Conservation (phyloP, 1,140 invertebrate genomes). For the Mylabris phalerata region DNA sequence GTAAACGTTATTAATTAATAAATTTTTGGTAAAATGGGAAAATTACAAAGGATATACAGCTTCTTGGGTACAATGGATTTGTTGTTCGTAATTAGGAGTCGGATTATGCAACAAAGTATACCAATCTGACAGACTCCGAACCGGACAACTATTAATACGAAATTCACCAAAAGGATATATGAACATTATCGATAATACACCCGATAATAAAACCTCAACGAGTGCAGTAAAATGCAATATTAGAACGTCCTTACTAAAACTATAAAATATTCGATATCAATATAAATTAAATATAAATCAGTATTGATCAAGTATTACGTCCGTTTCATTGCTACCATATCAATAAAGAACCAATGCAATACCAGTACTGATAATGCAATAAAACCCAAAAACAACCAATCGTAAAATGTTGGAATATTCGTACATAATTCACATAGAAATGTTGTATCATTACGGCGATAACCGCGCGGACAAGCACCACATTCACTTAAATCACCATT, state of each 20-base stretch:
- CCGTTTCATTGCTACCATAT: slow-evolving; percentile 68
- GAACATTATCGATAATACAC: slow-evolving; percentile 66
- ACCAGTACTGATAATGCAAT: slow-evolving; percentile 81
- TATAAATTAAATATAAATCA: not conserved
- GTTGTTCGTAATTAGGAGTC: slow-evolving; percentile 80
- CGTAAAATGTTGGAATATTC: slow-evolving; percentile 74
- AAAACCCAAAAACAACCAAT: slow-evolving; percentile 90
- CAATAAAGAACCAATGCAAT: slow-evolving; percentile 88
- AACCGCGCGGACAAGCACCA: slow-evolving; percentile 82
- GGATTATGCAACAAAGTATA: slow-evolving; percentile 94
- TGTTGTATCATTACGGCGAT: slow-evolving; percentile 52
- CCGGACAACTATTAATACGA: slow-evolving; percentile 67
- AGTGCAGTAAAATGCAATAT: slow-evolving; percentile 71
- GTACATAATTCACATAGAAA: slow-evolving; percentile 72
- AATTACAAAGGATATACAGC: slow-evolving; percentile 94
- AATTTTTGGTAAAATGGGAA: slow-evolving; percentile 3
- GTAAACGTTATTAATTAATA: slow-evolving; percentile 7
- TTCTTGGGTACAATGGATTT: slow-evolving; percentile 91
- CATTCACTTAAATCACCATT: slow-evolving; percentile 70
- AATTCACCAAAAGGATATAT: slow-evolving; percentile 72
- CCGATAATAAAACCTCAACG: slow-evolving; percentile 67
- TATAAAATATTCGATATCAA: slow-evolving; percentile 37
- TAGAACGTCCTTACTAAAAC: slow-evolving; percentile 64
- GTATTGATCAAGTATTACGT: slow-evolving; percentile 46
- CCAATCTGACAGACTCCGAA: slow-evolving; percentile 82